Base-by-base conservation (phyloP, 2,113 vertebrate species). In the Eleginops maclovinus region DNA sequence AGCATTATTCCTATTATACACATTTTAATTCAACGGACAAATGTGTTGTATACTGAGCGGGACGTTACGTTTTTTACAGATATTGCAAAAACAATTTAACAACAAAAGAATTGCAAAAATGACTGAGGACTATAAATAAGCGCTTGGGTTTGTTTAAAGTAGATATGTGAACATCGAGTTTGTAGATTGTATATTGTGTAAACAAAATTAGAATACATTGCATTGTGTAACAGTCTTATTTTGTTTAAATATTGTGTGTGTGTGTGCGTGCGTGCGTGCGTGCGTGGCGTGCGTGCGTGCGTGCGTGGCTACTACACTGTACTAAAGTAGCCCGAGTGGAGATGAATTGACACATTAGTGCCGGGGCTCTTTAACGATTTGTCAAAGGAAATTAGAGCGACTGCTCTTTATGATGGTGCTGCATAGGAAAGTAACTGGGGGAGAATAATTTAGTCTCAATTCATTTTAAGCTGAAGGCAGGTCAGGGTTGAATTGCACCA, bases 401-500 rank as follows among this genome's bases (percentile, higher is more conserved):
- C 67, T 81, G 87, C 75, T 87, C 87, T 91, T 92, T 81, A 89
- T 79, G 79, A 90, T 62, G 71, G 77, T 70, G 73, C 82, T 83
- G 89, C 78, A 84, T 83, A 86, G 75, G 70, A 93, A 90, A 92
- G 76, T 87, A 91, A 92, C 88, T 88, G 88, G 80, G 81, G 76
- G 88, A 84, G 88, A 93, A 94, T 92, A 92, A 94, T 91, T 90
- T 76, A 72, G 87, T 91, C 88, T 89, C 88, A 88, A 87, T 93
- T 92, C 85, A 90, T 93, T 93, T 88, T 79, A 81, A 44, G 75
- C 87, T 89, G 88, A 92, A 94, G 91, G 89, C 89, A 91, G 93
- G 93, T 92, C 92, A 90, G 90, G 84, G 88, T 90, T 92, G 92
- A 94, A 94, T 90, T 90, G 89, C 88, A 93, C 91, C 91, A 91